A percentile compares a stretch with the other conserved stretches of the same genome.
These are phyloP conservation scores for Apamea sordens DNA, from an alignment of 2,888 invertebrate species.

Conservation along the genomic window DNA sequence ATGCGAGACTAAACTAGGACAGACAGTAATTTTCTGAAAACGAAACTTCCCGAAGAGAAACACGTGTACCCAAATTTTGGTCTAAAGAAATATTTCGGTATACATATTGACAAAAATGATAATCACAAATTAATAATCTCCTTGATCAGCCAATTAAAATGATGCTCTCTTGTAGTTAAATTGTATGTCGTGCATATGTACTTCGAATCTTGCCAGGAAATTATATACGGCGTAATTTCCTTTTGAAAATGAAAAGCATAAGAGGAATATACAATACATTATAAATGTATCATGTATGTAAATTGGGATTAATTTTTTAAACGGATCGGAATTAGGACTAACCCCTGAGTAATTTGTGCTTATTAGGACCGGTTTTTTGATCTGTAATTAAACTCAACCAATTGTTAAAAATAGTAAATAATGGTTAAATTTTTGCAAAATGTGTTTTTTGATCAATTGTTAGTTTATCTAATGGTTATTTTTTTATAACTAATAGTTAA, in stretches of 20 bases:
- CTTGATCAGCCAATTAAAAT: conserved; percentile 18
- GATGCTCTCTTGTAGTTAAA: conserved; percentile 19
- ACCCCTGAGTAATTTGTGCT: conserved; percentile 2
- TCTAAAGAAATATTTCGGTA: too few relatives aligned
- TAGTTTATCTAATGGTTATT: too few relatives aligned
- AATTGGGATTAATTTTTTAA: conserved; percentile 6
- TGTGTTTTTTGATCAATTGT: too few relatives aligned
- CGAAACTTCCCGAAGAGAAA: not conserved
- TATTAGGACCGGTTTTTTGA: not conserved
- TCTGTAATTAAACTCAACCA: too few relatives aligned
- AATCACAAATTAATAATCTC: conserved; percentile 4
- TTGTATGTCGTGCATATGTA: conserved; percentile 1
- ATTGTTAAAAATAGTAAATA: too few relatives aligned
- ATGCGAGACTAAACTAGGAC: not conserved
- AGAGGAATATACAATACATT: not conserved
- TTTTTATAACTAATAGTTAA: too few relatives aligned
- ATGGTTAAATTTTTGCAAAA: too few relatives aligned
- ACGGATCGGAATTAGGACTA: conserved; percentile 4
- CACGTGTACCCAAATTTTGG: not conserved
- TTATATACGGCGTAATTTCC: conserved; percentile 11
- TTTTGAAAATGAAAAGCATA: not conserved
- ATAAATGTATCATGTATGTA: not conserved
- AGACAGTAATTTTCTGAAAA: not conserved
- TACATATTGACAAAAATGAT: too few relatives aligned
- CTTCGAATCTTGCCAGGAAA: not conserved